Evolutionary conservation across 2,888 invertebrate species (phyloP).

Genomic region (Melinaea menophilus): DNA sequence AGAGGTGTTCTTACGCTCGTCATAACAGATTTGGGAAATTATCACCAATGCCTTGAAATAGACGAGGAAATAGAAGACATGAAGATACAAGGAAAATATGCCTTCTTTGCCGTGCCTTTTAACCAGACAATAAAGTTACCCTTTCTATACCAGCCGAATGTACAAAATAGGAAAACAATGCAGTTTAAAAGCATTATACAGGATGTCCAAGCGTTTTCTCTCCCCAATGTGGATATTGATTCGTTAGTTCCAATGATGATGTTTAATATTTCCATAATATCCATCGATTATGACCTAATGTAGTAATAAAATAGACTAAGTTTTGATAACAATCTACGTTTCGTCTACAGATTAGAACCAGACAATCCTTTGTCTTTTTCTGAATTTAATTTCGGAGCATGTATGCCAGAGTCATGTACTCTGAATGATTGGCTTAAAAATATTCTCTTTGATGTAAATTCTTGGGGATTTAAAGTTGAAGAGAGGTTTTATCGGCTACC

Average conservation of each 20-base stretch:
- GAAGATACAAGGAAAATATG: conserved; percentile 55
- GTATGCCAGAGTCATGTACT: conserved; percentile 47
- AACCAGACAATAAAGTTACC: conserved; percentile 29
- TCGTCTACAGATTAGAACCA: conserved; percentile 25
- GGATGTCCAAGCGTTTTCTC: conserved; percentile 13
- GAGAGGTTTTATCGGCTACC: conserved; percentile 40
- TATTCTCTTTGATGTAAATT: conserved; percentile 32
- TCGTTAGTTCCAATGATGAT: neutral
- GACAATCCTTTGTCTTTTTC: conserved; percentile 23
- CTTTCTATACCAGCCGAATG: conserved; percentile 9
- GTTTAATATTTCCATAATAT: neutral
- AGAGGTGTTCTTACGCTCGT: conserved; percentile 49
- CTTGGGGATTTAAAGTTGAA: conserved; percentile 32
- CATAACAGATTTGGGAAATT: conserved; percentile 49
- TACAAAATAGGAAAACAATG: conserved; percentile 11
- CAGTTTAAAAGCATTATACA: conserved; percentile 10
- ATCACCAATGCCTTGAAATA: conserved; percentile 51
- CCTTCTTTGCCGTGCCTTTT: conserved; percentile 48
- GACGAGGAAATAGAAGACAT: conserved; percentile 37
- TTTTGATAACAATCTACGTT: too few relatives aligned
- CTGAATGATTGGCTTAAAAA: conserved; percentile 35
- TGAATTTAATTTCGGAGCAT: conserved; percentile 44
- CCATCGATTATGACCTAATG: too few relatives aligned
- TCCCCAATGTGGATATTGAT: neutral
- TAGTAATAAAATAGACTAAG: too few relatives aligned